These are phyloP conservation scores for Theretra japonica DNA, from an alignment of 2,888 invertebrate species.

Conservation along the genomic window DNA sequence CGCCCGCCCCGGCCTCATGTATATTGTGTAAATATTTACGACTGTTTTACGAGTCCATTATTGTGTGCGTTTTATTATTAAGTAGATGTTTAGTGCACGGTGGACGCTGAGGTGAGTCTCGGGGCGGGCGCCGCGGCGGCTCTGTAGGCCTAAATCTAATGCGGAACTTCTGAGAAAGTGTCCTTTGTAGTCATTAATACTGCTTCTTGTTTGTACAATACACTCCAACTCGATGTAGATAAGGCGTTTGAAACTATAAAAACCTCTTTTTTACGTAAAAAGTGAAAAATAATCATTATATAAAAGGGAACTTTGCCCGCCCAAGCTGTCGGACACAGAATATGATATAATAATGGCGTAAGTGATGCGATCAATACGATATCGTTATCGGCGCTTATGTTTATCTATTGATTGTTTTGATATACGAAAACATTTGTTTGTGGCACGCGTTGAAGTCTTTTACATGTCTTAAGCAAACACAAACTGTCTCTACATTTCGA, in stretches of 20 bases:
- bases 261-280: neutral
- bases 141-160: constrained; percentile 72
- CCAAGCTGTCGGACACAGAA: constrained; percentile 51
- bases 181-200: constrained; percentile 68
- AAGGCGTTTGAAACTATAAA: constrained; percentile 31
- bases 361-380: constrained; percentile 71
- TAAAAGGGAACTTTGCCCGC: constrained; percentile 54
- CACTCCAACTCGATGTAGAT: constrained; percentile 35
- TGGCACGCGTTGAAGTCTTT: constrained; percentile 80
- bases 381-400: constrained; percentile 59
- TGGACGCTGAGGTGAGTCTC: constrained; percentile 53
- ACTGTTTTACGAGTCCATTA: constrained; percentile 63
- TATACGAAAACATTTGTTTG: constrained; percentile 59
- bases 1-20: constrained; percentile 56
- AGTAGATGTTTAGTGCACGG: constrained; percentile 67
- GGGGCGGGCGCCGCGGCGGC: constrained; percentile 59
- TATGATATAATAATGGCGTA: constrained; percentile 61
- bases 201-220: constrained; percentile 62
- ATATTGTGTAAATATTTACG: constrained; percentile 76
- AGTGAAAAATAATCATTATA: neutral
- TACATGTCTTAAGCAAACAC: constrained; percentile 53
- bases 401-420: constrained; percentile 65
- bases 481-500: constrained; percentile 29
- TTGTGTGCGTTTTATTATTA: constrained; percentile 73
- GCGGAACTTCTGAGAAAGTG: constrained; percentile 72